Base-by-base conservation (phyloP, 2,797 vertebrate species). In the Tauraco hartlaubi region DNA sequence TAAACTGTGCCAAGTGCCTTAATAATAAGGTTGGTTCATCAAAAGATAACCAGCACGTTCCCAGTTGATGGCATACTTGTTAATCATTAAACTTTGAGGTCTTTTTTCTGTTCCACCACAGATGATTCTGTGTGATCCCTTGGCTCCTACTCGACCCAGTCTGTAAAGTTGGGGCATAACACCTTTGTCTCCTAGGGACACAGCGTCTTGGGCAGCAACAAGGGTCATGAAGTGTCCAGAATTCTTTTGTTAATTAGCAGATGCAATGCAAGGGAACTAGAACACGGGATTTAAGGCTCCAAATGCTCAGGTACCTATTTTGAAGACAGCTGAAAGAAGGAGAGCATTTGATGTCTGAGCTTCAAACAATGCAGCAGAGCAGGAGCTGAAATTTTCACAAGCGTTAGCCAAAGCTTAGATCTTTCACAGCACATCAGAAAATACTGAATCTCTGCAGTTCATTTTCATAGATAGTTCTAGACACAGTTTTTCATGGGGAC, bases 231-330 rank as follows among this genome's bases (percentile, higher is more conserved):
- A 92, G 61, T 39, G 54, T 78, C 58, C 78, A 87, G 84, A 71
- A 91, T 91, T 92, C 67, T 41, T 96, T 66, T 68, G 26, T 22
- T 83, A 82, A 85, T 79, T 69, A 87, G 68, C 21, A 64, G 52
- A 91, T 29, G 26, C 16, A 55, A 39, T 11, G 41, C 49, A 71
- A 83, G 46, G 23, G 46, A 68, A 25, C 26, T 28, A 72, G 39
- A 93, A 72, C 13, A 16, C 19, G 11, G 39, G 56, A 80, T 94
- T 48, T 85, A 44, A 94, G 61, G 56, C 44, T 92, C 25, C 31
- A 71, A 67, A 58, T 54, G 63, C 52, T 64, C 72, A 58, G 43
- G 37, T 69, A 41, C 13, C 39, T 41, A 56, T 74, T 88, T 78
- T 66, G 29, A 37, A 85, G 37, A 44, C 0, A 6, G 29, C 20